phyloP scores from a whole-genome alignment of 1,140 invertebrate genomes.

The Acyrthosiphon pisum region DNA sequence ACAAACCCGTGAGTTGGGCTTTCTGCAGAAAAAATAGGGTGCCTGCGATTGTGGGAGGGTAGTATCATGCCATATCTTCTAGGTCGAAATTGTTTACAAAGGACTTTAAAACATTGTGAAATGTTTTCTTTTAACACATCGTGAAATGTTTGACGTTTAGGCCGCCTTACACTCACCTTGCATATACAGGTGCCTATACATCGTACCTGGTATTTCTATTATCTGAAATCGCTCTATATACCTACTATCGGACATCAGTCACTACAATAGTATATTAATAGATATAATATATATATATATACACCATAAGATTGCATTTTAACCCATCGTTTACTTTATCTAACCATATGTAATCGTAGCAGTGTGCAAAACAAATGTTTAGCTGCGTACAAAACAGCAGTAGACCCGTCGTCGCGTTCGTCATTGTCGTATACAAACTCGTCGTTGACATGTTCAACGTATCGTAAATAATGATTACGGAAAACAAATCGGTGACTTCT shows the following conservation, averaged over 20 bases:
- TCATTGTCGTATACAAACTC: neutral
- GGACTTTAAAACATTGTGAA: too few species aligned
- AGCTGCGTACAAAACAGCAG: neutral
- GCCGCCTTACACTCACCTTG: neutral
- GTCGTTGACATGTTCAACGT: conserved; percentile 17
- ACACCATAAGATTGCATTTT: neutral
- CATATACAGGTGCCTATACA: neutral
- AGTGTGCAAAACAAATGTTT: neutral
- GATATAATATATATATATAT: too few species aligned
- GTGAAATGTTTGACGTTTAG: too few species aligned
- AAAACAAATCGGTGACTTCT: conserved; percentile 37
- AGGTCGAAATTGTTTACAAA: neutral
- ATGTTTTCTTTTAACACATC: too few species aligned
- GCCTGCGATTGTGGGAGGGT: neutral
- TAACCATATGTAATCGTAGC: neutral
- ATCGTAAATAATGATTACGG: conserved; percentile 18
- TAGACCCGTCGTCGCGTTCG: neutral
- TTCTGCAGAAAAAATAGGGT: neutral
- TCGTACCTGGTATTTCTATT: neutral
- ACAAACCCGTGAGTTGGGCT: neutral
- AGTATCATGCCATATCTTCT: neutral
- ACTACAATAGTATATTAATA: too few species aligned
- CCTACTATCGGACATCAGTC: too few species aligned
- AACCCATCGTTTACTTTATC: neutral
- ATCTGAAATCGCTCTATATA: too few species aligned